phyloP scores from a whole-genome alignment of 2,888 invertebrate genomes.

The Nomada fucata region DNA sequence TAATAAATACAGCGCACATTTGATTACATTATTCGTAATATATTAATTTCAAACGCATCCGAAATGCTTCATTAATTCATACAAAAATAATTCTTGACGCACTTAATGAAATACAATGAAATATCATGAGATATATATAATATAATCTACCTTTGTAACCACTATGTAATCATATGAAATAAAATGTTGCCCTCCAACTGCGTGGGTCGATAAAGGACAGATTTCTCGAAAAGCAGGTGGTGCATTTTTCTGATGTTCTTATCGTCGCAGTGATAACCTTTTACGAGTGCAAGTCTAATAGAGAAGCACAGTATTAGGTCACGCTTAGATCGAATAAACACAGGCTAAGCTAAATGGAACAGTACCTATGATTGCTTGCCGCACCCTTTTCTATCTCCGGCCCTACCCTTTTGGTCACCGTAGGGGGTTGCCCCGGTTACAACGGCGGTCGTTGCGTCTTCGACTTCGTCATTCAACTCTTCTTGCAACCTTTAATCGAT shows the following conservation, averaged over 20 bases:
- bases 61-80: too few relatives aligned
- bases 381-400: constrained; percentile 76
- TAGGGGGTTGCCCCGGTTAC: constrained; percentile 64
- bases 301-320: constrained; percentile 61
- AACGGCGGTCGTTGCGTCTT: constrained; percentile 49
- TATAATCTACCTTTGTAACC: too few relatives aligned
- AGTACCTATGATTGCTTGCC: constrained; percentile 73
- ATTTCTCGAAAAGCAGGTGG: neutral
- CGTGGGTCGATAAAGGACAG: neutral
- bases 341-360: constrained; percentile 76
- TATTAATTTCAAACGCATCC: too few relatives aligned
- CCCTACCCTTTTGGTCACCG: constrained; percentile 76
- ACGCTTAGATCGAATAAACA: constrained; percentile 72
- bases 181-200: too few relatives aligned
- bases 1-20: too few relatives aligned
- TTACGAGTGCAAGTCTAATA: constrained; percentile 54
- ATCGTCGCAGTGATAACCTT: constrained; percentile 47
- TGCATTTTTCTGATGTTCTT: constrained; percentile 47
- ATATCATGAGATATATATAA: too few relatives aligned
- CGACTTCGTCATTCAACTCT: constrained; percentile 36
- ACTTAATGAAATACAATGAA: too few relatives aligned
- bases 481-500: constrained; percentile 16
- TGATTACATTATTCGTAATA: too few relatives aligned
- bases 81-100: too few relatives aligned
- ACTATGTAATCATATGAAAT: too few relatives aligned